Evolutionary conservation across 1,140 invertebrate species (phyloP), one percentile per base, ranked within the genome.

Genomic region (Pomacea maculata): DNA sequence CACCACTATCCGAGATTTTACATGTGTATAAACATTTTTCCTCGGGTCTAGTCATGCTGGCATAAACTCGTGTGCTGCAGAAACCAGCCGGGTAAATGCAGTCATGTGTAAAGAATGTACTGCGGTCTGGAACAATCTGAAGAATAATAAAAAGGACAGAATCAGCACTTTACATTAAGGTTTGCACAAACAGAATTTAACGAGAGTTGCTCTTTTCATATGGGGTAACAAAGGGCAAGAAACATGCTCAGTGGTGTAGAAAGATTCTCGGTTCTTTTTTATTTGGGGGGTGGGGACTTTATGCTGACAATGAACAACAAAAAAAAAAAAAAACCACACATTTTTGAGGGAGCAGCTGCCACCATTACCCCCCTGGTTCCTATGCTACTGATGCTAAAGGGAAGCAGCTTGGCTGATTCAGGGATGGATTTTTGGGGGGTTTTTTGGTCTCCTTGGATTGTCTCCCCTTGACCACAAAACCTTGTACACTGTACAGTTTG

Each of bases 1-100:
- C 89, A 75, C 94, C 94, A 73, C 93, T 93, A 88, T 96, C 95
- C 68, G 95, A 92, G 82, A 96, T 95, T 91, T 95, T 96, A 88
- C 95, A 96, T 10, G 95, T 96, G 85, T 96, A 96, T 10, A 96
- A 92, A 90, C 95, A 95, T 87, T 95, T 95, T n/a, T 93, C 92
- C 65, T 93, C 92, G 14, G 94, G 94, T 89, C 95, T 94, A 86
- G 93, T 93, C 1, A 95, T 92, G 90, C 94, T 95, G 15, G 94
- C 95, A 91, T 95, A 96, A 11, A 95, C 93, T 87, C 95, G 92
- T 0, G 95, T 96, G 57, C 95, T 95, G 75, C 95, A 95, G 92
- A 94, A 96, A 21, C 95, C 95, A 67, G 95, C 94, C 4, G 96
- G 95, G 91, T 94, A 96, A 83, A 96, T 96, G 83, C 94, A 93